Conservation (phyloP, 2,797 vertebrate genomes). For the Clarias pachynema region DNA sequence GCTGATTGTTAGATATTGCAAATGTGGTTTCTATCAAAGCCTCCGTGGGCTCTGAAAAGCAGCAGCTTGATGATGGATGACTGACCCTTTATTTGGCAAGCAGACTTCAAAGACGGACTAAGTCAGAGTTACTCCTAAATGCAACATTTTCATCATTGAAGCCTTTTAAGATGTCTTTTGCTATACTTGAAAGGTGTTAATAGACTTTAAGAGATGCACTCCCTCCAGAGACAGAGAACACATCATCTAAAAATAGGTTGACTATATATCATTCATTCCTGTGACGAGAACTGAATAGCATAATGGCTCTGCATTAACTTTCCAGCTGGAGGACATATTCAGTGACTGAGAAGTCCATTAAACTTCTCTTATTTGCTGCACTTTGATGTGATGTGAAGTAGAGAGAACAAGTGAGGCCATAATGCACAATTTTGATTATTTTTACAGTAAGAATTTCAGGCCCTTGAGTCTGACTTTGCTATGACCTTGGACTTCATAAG, state of each 20-base stretch:
- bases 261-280: conserved; percentile 63
- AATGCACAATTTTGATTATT: not conserved
- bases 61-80: conserved; percentile 83
- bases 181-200: conserved; percentile 49
- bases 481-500: not conserved
- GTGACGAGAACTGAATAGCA: conserved; percentile 61
- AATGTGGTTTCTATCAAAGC: conserved; percentile 81
- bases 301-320: conserved; percentile 74
- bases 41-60: conserved; percentile 67
- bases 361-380: conserved; percentile 32
- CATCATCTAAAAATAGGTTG: conserved; percentile 70
- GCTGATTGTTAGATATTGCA: conserved; percentile 80
- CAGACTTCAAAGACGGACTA: conserved; percentile 61
- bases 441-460: not conserved
- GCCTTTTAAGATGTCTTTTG: conserved; percentile 39
- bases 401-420: not conserved
- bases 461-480: not conserved
- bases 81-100: conserved; percentile 79
- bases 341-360: conserved; percentile 20
- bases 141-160: conserved; percentile 41
- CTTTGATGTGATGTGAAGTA: not conserved
- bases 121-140: conserved; percentile 62
- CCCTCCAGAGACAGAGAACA: conserved; percentile 64
- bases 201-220: conserved; percentile 34
- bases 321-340: conserved; percentile 54